Base-by-base conservation (phyloP, 2,888 invertebrate species). In the Diaphora mendica region DNA sequence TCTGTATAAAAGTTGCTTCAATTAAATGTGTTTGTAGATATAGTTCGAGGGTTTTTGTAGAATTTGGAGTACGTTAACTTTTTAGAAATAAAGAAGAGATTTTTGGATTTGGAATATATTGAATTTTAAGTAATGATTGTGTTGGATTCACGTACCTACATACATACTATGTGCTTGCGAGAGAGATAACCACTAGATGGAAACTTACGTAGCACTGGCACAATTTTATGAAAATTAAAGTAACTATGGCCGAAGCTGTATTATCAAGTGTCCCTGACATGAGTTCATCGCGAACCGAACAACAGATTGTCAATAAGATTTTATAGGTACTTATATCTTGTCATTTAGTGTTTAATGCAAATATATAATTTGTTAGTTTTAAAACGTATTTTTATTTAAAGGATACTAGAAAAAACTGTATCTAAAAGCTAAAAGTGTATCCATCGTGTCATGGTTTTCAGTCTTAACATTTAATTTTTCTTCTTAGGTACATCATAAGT, bases 261-360 rank as follows among this genome's bases (percentile, higher is more conserved):
- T 94, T 95, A 95, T 95, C 95, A 84, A 78, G 71, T 84, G 93
- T 85, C 95, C 95, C 88, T 95, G 95, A 95, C 95, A 91, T 83
- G 84, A 88, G 95, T 93, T 94, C 92, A 94, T 90, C 92, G 86
- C 87, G 79, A 87, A 87, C 88, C 87, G 90, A 90, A 87, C 89
- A 88, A 89, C 89, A 90, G 92, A 94, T 94, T 92, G 93, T 94
- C 90, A 93, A 92, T 91, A 91, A 89, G 91, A 94, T 94, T 91
- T 81, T 82, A 79, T 87, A 83, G 86, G 89, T 90, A 88, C 66
- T 66, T 75, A 72, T 69, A 64, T 42, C n/a, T 30, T 59, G 35
- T 75, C 15, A 64, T 75, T 73, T 26, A 68, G 66, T 30, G 42
- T 55, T 71, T 64, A 48, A 35, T 44, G 59, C n/a, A 44, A 33